A percentile compares a stretch with the other conserved stretches of the same genome.
Evolutionary conservation across 2,888 invertebrate genomes (phyloP).

Genomic region (Sclerodermus sp.): DNA sequence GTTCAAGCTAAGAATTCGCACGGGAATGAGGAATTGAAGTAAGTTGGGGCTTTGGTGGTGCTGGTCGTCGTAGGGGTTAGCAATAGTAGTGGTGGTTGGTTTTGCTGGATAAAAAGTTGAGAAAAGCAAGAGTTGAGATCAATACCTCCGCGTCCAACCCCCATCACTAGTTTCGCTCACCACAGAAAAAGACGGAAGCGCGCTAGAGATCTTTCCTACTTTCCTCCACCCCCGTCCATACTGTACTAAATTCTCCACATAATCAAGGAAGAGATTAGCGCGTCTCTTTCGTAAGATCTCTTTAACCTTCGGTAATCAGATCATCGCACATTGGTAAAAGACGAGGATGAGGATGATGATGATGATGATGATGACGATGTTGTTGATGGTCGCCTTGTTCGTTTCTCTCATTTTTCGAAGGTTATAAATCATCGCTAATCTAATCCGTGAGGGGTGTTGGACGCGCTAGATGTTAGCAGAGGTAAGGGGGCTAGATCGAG

Average conservation of each 20-base stretch:
- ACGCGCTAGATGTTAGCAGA: not conserved
- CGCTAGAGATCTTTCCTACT: constrained; percentile 13
- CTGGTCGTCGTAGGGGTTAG: constrained; percentile 24
- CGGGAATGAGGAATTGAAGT: constrained; percentile 54
- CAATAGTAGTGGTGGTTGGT: constrained; percentile 33
- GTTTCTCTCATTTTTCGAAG: constrained; percentile 16
- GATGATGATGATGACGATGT: too few species aligned
- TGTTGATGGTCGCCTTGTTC: too few species aligned
- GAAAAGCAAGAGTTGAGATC: constrained; percentile 58
- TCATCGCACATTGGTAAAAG: too few species aligned
- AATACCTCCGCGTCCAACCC: constrained; percentile 53
- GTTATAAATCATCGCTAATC: constrained; percentile 48
- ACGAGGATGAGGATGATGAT: too few species aligned
- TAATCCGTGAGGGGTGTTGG: constrained; percentile 31
- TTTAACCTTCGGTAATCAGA: too few species aligned
- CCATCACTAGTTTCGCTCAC: constrained; percentile 28
- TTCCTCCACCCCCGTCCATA: constrained; percentile 4
- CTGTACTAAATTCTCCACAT: too few species aligned
- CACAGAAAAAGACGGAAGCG: constrained; percentile 12
- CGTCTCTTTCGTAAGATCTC: too few species aligned
- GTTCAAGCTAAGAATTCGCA: constrained; percentile 52
- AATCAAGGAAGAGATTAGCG: too few species aligned
- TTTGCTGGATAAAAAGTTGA: constrained; percentile 56
- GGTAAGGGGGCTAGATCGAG: constrained; percentile 17
- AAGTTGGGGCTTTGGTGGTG: constrained; percentile 42